Conservation (phyloP, 2,113 vertebrate species). For the Pachycephala philippinensis region DNA sequence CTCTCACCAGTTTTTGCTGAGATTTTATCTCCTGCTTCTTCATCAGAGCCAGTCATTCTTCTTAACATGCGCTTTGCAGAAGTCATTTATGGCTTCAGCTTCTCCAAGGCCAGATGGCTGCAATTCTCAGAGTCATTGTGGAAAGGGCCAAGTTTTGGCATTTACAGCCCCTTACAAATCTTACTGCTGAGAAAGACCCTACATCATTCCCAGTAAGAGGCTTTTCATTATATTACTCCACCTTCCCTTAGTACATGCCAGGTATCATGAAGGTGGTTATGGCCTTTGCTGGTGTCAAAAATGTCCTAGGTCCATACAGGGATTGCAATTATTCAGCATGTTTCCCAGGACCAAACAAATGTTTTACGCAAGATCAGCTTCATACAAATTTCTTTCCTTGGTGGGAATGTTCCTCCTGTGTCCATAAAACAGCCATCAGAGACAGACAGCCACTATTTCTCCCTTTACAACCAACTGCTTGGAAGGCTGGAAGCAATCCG, state of each 20-base stretch:
- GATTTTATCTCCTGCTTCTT: neutral
- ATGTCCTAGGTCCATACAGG: neutral
- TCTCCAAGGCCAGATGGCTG: neutral
- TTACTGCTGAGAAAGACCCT: neutral
- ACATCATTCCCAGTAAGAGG: neutral
- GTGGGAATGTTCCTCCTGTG: neutral
- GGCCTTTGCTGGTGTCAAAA: neutral
- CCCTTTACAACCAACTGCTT: neutral
- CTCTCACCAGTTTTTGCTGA: accelerated
- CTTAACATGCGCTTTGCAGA: neutral
- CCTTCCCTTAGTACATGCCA: neutral
- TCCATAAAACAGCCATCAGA: neutral
- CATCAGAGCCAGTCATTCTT: neutral
- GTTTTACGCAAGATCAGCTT: neutral
- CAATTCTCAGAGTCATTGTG: neutral
- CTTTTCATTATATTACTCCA: neutral
- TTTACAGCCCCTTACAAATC: neutral
- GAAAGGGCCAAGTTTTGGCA: neutral
- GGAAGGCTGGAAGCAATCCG: neutral
- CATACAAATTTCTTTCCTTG: neutral
- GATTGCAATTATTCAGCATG: neutral
- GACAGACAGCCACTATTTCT: neutral
- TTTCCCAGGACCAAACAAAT: neutral
- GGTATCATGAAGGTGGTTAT: neutral
- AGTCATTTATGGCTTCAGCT: neutral